Percentiles rank a stretch among this genome's conserved stretches.
phyloP scores from a whole-genome alignment of 2,113 vertebrate species.

The Poeciliopsis turrubarensis region DNA sequence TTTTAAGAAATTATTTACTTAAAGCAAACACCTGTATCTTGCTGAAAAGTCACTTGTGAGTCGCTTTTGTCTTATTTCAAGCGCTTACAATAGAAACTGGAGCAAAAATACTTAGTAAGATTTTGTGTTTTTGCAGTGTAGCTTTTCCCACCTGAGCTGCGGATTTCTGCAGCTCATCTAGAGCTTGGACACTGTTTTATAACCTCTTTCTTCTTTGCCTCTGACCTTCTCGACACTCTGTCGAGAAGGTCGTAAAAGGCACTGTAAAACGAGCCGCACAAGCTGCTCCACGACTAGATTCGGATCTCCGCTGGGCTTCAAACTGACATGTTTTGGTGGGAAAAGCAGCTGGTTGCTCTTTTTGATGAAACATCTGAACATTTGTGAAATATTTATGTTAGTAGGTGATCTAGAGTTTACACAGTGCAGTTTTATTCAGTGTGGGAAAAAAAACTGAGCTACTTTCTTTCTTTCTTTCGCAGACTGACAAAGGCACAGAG shows the following conservation, averaged over 20 bases:
- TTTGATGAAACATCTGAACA: background rate
- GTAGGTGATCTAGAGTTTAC: background rate
- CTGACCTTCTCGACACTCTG: background rate
- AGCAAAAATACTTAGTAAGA: too few species aligned
- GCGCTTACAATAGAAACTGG: too few species aligned
- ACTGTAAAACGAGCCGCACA: slow-evolving; percentile 15
- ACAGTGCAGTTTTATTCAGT: too few species aligned
- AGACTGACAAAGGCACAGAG: slow-evolving; percentile 87
- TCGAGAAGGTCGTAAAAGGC: background rate
- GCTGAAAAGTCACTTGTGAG: too few species aligned
- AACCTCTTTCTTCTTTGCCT: background rate
- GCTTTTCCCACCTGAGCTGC: background rate
- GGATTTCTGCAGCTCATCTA: background rate
- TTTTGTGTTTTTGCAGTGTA: background rate
- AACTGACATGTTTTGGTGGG: background rate
- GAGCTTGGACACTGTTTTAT: background rate
- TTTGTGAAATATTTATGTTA: too few species aligned
- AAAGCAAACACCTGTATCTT: too few species aligned
- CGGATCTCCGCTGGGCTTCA: slow-evolving; percentile 27
- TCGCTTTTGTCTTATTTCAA: too few species aligned
- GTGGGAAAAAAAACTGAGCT: background rate
- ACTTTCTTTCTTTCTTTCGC: background rate
- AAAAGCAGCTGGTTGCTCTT: slow-evolving; percentile 40
- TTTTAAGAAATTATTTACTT: too few species aligned
- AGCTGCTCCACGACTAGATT: slow-evolving; percentile 32